Conservation (phyloP, 2,797 vertebrate genomes). For the Austrolebias charrua region DNA sequence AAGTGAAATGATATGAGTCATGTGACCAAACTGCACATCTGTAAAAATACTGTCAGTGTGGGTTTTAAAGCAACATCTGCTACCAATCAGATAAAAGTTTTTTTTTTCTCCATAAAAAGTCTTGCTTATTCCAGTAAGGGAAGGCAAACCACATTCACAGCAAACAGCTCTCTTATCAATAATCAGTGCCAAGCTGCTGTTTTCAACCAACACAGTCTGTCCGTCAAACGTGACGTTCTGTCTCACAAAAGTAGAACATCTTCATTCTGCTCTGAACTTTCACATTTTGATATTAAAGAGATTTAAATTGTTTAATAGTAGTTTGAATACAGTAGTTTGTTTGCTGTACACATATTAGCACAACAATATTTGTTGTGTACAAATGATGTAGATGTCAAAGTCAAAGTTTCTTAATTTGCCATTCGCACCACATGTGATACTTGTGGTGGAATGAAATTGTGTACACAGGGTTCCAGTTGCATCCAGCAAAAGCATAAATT, state of each 20-base stretch:
- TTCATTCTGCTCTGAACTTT: neutral
- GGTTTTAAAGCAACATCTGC: slow-evolving; percentile 8
- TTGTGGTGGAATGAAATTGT: too few species aligned
- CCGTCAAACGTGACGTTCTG: slow-evolving; percentile 13
- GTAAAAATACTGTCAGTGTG: neutral
- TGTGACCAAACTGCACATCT: neutral
- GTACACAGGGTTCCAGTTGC: too few species aligned
- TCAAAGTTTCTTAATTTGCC: too few species aligned
- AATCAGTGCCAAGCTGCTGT: slow-evolving; percentile 17
- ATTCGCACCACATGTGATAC: too few species aligned
- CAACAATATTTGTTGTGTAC: too few species aligned
- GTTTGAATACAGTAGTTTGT: neutral
- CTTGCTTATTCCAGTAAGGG: slow-evolving; percentile 5
- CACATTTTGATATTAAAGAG: neutral
- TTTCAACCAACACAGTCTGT: slow-evolving; percentile 18
- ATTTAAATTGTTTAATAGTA: slow-evolving; percentile 5
- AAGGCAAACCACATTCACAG: slow-evolving; percentile 24
- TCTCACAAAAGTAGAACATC: slow-evolving; percentile 9
- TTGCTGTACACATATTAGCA: neutral
- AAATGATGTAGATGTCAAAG: too few species aligned
- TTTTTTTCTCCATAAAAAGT: neutral
- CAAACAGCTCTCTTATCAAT: slow-evolving; percentile 11
- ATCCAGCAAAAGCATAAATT: too few species aligned
- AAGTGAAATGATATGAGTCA: neutral
- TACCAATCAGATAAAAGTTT: neutral